Evolutionary conservation across 2,888 invertebrate species (phyloP).

Genomic region (Gordius sp.): DNA sequence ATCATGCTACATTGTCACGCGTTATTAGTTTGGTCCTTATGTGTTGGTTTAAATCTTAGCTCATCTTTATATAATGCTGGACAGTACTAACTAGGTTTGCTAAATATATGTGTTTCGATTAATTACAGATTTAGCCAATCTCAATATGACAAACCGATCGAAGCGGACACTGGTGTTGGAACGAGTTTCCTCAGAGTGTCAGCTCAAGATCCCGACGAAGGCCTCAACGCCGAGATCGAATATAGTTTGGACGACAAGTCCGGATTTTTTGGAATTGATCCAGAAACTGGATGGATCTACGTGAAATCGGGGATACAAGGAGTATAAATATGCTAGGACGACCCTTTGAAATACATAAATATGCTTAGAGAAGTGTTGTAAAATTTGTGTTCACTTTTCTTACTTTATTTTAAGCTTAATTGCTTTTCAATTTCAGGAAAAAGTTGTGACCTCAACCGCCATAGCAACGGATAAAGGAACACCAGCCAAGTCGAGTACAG

Average conservation of each 20-base stretch:
- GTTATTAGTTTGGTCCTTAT: no score
- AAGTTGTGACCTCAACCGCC: conserved; percentile 20
- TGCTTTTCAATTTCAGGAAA: no score
- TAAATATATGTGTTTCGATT: no score
- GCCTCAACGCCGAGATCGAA: conserved; percentile 25
- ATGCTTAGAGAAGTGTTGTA: no score
- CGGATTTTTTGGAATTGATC: conserved; percentile 52
- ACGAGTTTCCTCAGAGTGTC: conserved; percentile 24
- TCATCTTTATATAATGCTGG: no score
- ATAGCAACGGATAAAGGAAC: neutral
- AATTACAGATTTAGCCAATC: neutral
- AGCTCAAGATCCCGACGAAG: conserved; percentile 25
- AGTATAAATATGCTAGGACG: conserved; percentile 18
- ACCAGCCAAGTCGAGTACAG: neutral
- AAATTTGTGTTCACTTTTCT: no score
- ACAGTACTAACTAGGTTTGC: no score
- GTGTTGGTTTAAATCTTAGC: no score
- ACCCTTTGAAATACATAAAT: no score
- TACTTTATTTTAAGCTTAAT: no score
- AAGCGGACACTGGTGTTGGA: conserved; percentile 26
- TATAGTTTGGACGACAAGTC: conserved; percentile 22
- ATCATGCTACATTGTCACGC: no score
- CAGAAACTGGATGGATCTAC: conserved; percentile 53
- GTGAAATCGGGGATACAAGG: conserved; percentile 30
- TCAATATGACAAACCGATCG: conserved; percentile 21